Percentiles rank a stretch among this genome's conserved stretches.
These are phyloP conservation scores for Copsychus sechellarum DNA, from an alignment of 2,113 vertebrate genomes.

Conservation along the genomic window DNA sequence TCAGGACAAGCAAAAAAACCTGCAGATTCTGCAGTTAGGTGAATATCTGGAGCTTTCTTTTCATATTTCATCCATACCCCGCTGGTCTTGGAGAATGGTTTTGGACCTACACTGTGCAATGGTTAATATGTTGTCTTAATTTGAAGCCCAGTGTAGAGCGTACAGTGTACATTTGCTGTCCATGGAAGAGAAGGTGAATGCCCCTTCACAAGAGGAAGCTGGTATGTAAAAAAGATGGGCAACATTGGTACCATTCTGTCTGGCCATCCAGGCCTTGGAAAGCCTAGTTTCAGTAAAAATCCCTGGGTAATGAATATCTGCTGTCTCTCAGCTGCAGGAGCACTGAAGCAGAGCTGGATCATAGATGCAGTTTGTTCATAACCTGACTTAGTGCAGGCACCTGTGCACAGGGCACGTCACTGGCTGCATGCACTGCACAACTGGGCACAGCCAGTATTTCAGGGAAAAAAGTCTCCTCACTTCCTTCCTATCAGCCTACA, in stretches of 20 bases:
- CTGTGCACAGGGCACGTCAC: background rate
- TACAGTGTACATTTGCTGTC: background rate
- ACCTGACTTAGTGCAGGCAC: background rate
- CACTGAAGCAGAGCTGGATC: background rate
- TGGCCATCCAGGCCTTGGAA: background rate
- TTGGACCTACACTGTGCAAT: background rate
- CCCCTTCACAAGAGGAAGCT: background rate
- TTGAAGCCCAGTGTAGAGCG: background rate
- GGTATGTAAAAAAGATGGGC: background rate
- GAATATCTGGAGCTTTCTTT: background rate
- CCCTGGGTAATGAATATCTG: background rate
- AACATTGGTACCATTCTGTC: background rate
- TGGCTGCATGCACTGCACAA: background rate
- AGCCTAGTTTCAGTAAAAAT: background rate
- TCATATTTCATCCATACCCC: background rate
- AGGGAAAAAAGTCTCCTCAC: background rate
- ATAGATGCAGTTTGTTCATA: rapidly evolving
- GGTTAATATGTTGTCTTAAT: background rate
- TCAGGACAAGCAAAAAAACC: background rate
- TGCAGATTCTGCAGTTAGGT: background rate
- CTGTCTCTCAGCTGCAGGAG: background rate
- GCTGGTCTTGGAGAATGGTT: background rate
- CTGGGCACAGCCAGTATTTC: background rate
- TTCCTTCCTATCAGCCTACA: background rate
- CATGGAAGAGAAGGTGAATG: background rate